phyloP scores from a whole-genome alignment of 2,797 vertebrate species.

The Cetoscarus ocellatus region DNA sequence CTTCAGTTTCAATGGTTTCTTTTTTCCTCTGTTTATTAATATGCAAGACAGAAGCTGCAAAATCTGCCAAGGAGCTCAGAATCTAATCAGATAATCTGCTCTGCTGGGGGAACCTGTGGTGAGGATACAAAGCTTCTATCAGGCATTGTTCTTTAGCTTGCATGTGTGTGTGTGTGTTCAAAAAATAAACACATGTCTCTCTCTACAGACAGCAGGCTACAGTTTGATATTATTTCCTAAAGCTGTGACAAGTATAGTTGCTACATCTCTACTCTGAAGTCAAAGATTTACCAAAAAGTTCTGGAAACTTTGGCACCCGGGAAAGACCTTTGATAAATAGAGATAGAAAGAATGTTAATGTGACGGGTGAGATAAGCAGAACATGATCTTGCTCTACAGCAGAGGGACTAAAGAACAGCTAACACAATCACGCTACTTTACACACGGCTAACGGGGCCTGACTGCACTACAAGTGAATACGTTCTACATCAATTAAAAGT shows the following conservation, averaged over 20 bases:
- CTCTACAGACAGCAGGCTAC: neutral
- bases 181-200: neutral
- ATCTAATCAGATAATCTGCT: slow-evolving; percentile 59
- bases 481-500: slow-evolving; percentile 47
- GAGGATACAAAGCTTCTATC: slow-evolving; percentile 24
- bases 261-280: slow-evolving; percentile 18
- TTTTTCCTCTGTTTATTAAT: slow-evolving; percentile 40
- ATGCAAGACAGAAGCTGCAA: slow-evolving; percentile 35
- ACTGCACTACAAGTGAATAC: slow-evolving; percentile 31
- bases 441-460: slow-evolving; percentile 43
- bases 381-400: slow-evolving; percentile 18
- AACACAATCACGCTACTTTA: slow-evolving; percentile 45
- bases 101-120: slow-evolving; percentile 31
- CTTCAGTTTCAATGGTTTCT: slow-evolving; percentile 17
- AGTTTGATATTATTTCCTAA: slow-evolving; percentile 14
- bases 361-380: slow-evolving; percentile 9
- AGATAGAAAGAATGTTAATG: slow-evolving; percentile 56
- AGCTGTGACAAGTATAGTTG: slow-evolving; percentile 31
- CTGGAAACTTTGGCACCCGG: slow-evolving; percentile 79
- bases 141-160: slow-evolving; percentile 17
- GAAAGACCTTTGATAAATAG: slow-evolving; percentile 78
- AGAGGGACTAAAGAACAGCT: slow-evolving; percentile 22
- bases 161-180: neutral
- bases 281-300: slow-evolving; percentile 78
- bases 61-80: slow-evolving; percentile 39